phyloP scores from a whole-genome alignment of 2,888 invertebrate genomes.

The Zele albiditarsus region DNA sequence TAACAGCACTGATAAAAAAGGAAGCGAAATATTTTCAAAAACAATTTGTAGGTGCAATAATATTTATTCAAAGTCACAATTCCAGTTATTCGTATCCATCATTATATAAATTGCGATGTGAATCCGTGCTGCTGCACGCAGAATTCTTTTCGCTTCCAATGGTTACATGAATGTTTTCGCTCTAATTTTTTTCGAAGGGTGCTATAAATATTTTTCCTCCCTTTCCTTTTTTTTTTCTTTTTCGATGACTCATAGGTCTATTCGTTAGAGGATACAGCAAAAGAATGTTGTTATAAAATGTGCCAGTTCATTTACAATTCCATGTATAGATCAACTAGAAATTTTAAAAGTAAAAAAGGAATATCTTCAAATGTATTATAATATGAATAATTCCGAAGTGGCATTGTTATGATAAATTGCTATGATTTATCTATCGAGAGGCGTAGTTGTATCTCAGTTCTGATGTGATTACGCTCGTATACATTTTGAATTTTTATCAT shows the following conservation, averaged over 20 bases:
- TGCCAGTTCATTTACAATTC: conserved; percentile 2
- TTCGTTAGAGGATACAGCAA: background rate
- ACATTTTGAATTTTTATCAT: conserved; percentile 16
- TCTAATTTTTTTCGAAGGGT: background rate
- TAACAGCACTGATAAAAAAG: background rate
- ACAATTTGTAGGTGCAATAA: conserved; percentile 26
- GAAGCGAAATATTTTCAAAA: background rate
- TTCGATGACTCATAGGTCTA: background rate
- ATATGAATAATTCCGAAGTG: background rate
- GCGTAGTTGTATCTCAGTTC: background rate
- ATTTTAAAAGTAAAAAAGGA: background rate
- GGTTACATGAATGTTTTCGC: no score
- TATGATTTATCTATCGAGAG: background rate
- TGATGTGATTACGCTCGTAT: background rate
- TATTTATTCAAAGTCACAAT: background rate
- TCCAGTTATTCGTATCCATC: background rate
- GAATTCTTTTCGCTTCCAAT: background rate
- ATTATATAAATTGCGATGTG: background rate
- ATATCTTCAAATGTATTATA: background rate
- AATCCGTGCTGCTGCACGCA: background rate
- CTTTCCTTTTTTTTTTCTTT: background rate
- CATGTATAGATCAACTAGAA: background rate
- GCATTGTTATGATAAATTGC: conserved; percentile 11
- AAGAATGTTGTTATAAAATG: background rate
- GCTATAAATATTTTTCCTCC: background rate